Percentiles rank a stretch among this genome's conserved stretches.
Conservation (phyloP, 1,140 invertebrate genomes). For the Coptotermes formosanus region DNA sequence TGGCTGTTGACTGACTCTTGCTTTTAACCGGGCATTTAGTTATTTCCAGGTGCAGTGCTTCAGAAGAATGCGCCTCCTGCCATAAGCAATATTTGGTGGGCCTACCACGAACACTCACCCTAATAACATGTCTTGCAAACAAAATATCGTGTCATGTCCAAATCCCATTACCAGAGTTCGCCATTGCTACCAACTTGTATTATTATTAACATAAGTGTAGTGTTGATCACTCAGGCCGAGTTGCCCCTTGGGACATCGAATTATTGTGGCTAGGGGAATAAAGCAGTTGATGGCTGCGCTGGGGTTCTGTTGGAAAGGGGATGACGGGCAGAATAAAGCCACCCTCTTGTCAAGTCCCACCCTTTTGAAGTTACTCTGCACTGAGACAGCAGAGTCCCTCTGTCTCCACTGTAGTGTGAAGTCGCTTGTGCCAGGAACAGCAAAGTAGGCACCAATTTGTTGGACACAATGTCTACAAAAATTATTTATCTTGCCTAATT, state of each 20-base stretch:
- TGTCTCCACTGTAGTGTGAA: background rate
- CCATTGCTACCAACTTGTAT: background rate
- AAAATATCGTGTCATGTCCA: background rate
- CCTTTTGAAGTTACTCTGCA: slow-evolving; percentile 25
- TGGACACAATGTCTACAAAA: background rate
- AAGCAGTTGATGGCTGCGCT: background rate
- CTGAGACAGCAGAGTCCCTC: background rate
- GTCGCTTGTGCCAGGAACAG: background rate
- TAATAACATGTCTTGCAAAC: background rate
- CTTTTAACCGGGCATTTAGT: background rate
- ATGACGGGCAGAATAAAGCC: slow-evolving; percentile 10
- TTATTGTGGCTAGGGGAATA: slow-evolving; percentile 11
- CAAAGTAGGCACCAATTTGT: background rate
- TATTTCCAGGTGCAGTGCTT: no score
- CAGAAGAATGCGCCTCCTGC: background rate
- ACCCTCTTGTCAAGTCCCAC: slow-evolving; percentile 25
- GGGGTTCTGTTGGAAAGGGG: slow-evolving; percentile 3
- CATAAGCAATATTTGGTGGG: background rate
- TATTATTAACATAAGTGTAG: slow-evolving; percentile 14
- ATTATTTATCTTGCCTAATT: background rate
- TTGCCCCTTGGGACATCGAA: slow-evolving; percentile 2
- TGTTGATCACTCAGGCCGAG: background rate
- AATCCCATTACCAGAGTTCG: background rate
- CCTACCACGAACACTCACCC: background rate
- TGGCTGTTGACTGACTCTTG: no score